These are phyloP conservation scores for Tetanocera ferruginea DNA, from an alignment of 2,888 invertebrate genomes.

Conservation along the genomic window DNA sequence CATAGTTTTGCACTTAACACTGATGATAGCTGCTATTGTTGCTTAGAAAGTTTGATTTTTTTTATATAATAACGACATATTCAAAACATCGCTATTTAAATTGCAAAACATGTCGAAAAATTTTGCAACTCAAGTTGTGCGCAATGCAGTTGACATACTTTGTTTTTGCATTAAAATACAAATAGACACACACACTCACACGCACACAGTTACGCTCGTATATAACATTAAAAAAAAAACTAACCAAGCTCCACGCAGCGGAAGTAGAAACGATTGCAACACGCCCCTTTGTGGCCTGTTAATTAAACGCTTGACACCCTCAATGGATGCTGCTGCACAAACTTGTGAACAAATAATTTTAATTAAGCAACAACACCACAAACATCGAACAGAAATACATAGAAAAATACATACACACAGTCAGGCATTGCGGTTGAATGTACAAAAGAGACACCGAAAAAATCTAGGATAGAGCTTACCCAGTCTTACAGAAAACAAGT, in stretches of 20 bases:
- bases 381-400: background rate
- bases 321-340: background rate
- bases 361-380: conserved; percentile 6
- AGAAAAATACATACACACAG: background rate
- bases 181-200: background rate
- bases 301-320: background rate
- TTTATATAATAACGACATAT: too few species aligned
- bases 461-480: too few species aligned
- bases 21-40: too few species aligned
- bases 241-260: background rate
- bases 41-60: too few species aligned
- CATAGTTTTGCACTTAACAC: too few species aligned
- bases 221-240: background rate
- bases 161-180: background rate
- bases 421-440: too few species aligned
- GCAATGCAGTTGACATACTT: background rate
- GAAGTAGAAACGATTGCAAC: background rate
- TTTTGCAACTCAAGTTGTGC: background rate
- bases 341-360: background rate
- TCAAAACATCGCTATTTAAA: too few species aligned
- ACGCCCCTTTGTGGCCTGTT: conserved; percentile 3
- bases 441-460: too few species aligned
- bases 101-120: background rate
- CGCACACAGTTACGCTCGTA: background rate
- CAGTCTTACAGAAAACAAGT: too few species aligned